Conservation (phyloP, 2,113 vertebrate genomes). For the Craseonycteris thonglongyai region DNA sequence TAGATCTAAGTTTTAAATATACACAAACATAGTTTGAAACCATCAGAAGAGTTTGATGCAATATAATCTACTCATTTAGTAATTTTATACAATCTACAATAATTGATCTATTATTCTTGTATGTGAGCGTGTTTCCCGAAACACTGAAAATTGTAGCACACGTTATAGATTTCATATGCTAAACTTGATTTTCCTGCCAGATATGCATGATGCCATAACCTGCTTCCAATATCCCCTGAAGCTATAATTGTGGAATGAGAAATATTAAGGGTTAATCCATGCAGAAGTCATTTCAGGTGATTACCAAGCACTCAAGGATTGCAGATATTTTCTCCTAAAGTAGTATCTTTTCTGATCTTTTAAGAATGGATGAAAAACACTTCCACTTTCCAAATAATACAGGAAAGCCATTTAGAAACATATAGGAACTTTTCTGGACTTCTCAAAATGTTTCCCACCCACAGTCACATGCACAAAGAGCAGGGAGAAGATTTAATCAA, state of each 20-base stretch:
- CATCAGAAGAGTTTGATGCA: not conserved
- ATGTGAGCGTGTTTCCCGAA: not conserved
- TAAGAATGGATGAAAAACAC: not conserved
- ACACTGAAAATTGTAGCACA: not conserved
- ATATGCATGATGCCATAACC: not conserved
- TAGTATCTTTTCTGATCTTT: not conserved
- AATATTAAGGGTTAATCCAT: not conserved
- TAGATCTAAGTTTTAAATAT: not conserved
- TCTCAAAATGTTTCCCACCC: not conserved
- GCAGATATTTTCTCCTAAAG: not conserved
- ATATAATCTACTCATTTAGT: not conserved
- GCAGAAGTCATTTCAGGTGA: not conserved
- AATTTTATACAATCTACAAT: not conserved
- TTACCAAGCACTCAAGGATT: not conserved
- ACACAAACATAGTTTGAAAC: not conserved
- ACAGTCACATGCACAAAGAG: not conserved
- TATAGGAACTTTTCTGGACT: not conserved
- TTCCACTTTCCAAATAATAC: not conserved
- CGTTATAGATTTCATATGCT: not conserved
- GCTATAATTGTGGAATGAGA: not conserved
- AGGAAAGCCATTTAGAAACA: not conserved
- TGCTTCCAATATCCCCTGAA: not conserved
- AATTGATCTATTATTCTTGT: not conserved
- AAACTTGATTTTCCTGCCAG: not conserved
- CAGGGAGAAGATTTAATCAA: not conserved